phyloP scores from a whole-genome alignment of 2,113 vertebrate genomes.

The Ammodytes dubius region DNA sequence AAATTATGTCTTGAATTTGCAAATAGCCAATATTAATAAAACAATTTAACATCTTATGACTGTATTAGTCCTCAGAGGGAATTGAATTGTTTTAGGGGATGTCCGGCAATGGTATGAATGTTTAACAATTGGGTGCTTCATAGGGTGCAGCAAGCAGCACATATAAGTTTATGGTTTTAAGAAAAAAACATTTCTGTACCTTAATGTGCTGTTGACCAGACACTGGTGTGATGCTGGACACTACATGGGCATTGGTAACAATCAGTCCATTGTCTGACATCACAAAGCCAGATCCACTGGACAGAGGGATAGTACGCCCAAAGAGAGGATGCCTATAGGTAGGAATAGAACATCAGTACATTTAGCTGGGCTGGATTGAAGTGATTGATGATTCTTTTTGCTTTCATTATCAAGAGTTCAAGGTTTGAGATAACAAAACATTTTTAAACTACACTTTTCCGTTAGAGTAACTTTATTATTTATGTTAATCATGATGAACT shows the following conservation, averaged over 20 bases:
- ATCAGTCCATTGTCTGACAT: constrained; percentile 93
- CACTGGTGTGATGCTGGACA: constrained; percentile 86
- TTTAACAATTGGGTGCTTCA: no score
- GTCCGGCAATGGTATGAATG: no score
- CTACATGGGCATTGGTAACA: constrained; percentile 94
- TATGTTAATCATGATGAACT: not conserved
- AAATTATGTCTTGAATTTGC: not conserved
- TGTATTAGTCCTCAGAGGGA: no score
- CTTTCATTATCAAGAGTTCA: not conserved
- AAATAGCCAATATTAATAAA: not conserved
- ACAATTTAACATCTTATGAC: no score
- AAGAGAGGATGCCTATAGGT: constrained; percentile 90
- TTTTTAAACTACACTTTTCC: no score
- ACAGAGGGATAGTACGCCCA: constrained; percentile 90
- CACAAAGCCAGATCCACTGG: constrained; percentile 95
- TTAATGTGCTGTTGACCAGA: constrained; percentile 91
- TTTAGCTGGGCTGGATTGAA: not conserved
- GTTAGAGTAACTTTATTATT: not conserved
- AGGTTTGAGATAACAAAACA: no score
- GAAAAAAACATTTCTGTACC: constrained; percentile 84
- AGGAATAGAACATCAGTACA: not conserved
- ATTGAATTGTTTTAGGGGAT: no score
- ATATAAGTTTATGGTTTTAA: no score
- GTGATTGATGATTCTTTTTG: not conserved
- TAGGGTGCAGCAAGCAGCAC: no score